phyloP scores from a whole-genome alignment of 2,113 vertebrate genomes.

The Crotalus tigris region DNA sequence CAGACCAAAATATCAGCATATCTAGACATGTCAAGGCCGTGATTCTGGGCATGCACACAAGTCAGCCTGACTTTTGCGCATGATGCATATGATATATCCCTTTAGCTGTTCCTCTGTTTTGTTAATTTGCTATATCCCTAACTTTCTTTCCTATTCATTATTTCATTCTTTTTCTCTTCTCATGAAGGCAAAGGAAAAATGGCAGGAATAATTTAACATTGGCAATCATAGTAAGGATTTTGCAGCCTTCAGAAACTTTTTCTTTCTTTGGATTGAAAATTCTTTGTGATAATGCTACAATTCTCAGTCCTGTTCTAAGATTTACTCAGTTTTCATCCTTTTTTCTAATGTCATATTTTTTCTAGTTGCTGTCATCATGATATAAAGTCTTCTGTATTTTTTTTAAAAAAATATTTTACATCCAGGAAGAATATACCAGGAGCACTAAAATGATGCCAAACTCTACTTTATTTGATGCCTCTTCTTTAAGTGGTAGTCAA shows the following conservation, averaged over 20 bases:
- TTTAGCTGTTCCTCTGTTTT: not conserved
- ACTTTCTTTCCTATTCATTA: not conserved
- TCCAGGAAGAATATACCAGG: not conserved
- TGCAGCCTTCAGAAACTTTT: not conserved
- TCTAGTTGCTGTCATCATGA: not conserved
- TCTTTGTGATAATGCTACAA: not conserved
- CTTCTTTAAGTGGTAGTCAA: conserved; percentile 23
- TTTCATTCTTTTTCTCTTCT: not conserved
- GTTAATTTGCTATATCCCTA: not conserved
- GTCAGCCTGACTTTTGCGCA: not conserved
- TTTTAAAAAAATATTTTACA: not conserved
- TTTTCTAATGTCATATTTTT: not conserved
- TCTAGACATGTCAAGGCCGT: not conserved
- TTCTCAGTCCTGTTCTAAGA: not conserved
- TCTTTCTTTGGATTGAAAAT: not conserved
- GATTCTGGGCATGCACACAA: not conserved
- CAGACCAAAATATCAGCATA: not conserved
- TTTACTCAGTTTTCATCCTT: not conserved
- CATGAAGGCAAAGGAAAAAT: not conserved
- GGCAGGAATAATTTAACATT: not conserved
- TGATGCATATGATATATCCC: not conserved
- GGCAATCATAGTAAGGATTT: not conserved
- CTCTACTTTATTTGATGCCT: not conserved
- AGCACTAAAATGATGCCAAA: not conserved
- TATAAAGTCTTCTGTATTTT: not conserved